Evolutionary conservation across 1,140 invertebrate genomes (phyloP), one percentile per base, ranked within the genome.

Genomic region (Drosophila simulans): DNA sequence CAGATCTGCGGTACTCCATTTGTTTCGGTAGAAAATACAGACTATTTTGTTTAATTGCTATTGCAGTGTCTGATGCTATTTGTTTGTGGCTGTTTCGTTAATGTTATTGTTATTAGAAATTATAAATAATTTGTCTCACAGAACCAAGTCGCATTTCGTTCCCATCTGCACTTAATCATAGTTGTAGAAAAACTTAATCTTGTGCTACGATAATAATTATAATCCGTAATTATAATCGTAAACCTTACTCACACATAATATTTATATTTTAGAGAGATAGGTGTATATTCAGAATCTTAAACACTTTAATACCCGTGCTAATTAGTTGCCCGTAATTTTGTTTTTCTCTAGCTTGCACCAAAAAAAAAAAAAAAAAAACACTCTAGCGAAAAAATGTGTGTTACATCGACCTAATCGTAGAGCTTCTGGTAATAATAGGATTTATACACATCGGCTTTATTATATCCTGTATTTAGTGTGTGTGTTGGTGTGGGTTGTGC

Each of bases 281-380:
- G 62, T 69, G 49, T 65, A 70, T 69, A 69, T 76, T 58, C 56
- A 52, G 51, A 52, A 66, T 80, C 81, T 84, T 84, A 84, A 80
- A 77, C 77, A 73, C 76, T 74, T 77, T 84, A 85, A 84, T 84
- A 84, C 81, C 81, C 81, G 81, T 84, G 81, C 81, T 84, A 80
- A 85, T 77, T 66, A 84, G 71, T 84, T 84, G 65, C 68, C 71
- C 40, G 11, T 54, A 49, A 63, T 57, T 57, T 52, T 35, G 17
- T 46, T 69, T 42, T 66, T 49, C 27, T 53, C 37, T 76, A 77
- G 57, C 52, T 71, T 72, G 48, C 43, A 58, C 40, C 34, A 51
- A 37, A 69, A 57, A 52, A 73, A 64, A 70, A n/a, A 70, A 57
- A 63, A 57, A 60, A 55, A 56, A 63, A 51, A 35, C 45, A 58